Base-by-base conservation (phyloP, 1,140 invertebrate genomes). In the Scaptodrosophila lebanonensis region DNA sequence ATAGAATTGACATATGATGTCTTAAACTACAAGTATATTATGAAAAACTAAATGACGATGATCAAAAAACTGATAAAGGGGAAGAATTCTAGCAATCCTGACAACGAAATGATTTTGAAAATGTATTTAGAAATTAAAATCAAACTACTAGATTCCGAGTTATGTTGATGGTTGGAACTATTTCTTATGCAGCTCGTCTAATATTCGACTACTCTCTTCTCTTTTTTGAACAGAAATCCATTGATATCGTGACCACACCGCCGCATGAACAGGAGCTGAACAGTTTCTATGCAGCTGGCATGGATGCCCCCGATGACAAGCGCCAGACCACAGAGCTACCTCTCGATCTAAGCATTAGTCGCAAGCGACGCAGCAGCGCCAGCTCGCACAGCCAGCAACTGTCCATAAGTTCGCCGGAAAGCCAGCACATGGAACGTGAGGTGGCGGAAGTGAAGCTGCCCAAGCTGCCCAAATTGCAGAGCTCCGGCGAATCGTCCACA, bases 291-390 rank as follows among this genome's bases (percentile, higher is more conserved):
- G 33, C 12, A 43, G 7, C 65, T 5, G 25, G 54, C 45, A 13
- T 12, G 9, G 20, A 38, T 56, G 16, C 50, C n/a, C n/a, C n/a
- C n/a, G 86, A 30, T 49, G 47, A 60, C 17, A 67, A 70, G 22
- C 16, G 30, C 39, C 22, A 25, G 22, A 12, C 53, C 13, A 15
- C 47, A 1, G 93, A 94, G 54, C 91, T 93, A 71, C 93, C 93
- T 0, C 70, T 95, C 17, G 94, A 95, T 86, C 88, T 95, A n/a
- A 91, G 92, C 35, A 88, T 93, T 1, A 87, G 89, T 30, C 86
- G 89, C 45, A 85, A 86, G 25, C 71, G 75, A 1, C 44, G 50
- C 32, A 56, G 54, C 4, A 43, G 38, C 1, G 18, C 13, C 22
- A 16, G 29, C 6, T 52, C 25, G 27, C 47, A 22, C 5, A n/a